Evolutionary conservation across 2,113 vertebrate genomes (phyloP), one percentile per base, ranked within the genome.

Genomic region (Forbesichthys papilliferus): DNA sequence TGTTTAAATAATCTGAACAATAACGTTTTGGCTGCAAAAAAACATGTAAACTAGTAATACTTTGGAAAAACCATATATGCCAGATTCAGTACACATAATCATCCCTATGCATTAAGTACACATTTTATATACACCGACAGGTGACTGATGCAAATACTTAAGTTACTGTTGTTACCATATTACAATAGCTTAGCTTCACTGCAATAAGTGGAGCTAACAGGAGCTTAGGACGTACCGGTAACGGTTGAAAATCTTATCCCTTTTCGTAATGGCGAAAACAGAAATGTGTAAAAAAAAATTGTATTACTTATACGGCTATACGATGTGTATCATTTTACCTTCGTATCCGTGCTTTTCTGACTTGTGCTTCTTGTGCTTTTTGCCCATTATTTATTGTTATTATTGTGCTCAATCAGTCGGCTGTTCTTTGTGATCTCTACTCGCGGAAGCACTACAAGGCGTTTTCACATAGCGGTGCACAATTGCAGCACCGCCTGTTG

Each of bases 301-400:
- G 3, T 55, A 34, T 11, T 9, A 0, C 4, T 0, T 12, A 55
- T 3, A 11, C 8, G 4, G 1, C 0, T 18, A 1, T 36, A 27
- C 3, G 7, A 11, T 20, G 0, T 62, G 0, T 7, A 0, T 1
- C 52, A 2, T 71, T 86, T 89, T 92, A 95, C 96, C 96, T 85
- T 96, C 96, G 82, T 94, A 92, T 71, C 90, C 90, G 77, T 95
- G 95, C 75, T 95, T 96, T 47, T 97, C 96, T 59, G 95, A 94
- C 89, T 95, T 98, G 78, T 98, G 96, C 69, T 96, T 96, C 86
- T 98, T 98, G 83, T 98, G 96, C 74, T 98, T 98, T 92, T 96
- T 97, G 66, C 96, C 96, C 96, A 98, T 98, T 81, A 72, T 92
- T 88, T 90, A 79, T 46, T 82, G 27, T 86, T 84, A 84, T 65